Percentiles rank a stretch among this genome's conserved stretches.
phyloP scores from a whole-genome alignment of 2,888 invertebrate species.

The Ctena decussata region DNA sequence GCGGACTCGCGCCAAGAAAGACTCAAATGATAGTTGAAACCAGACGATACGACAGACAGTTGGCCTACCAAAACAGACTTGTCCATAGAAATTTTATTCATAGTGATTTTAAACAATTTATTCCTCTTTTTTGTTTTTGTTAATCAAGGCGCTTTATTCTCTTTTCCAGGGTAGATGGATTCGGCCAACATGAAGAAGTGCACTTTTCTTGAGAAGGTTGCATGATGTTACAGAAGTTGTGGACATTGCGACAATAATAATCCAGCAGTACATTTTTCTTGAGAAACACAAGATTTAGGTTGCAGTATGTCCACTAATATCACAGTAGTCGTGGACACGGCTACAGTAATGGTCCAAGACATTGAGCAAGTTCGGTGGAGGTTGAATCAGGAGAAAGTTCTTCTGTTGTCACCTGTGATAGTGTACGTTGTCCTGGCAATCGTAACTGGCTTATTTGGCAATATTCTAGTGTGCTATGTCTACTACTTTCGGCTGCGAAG shows the following conservation, averaged over 20 bases:
- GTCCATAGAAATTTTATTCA: too few species aligned
- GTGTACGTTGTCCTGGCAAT: conserved; percentile 69
- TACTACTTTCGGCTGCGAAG: conserved; percentile 75
- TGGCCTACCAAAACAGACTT: too few species aligned
- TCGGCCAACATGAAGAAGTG: too few species aligned
- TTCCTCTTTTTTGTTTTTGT: too few species aligned
- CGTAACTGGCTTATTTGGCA: conserved; percentile 71
- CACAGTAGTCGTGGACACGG: background rate
- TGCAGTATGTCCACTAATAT: background rate
- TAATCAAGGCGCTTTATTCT: too few species aligned
- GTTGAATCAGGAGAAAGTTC: conserved; percentile 70
- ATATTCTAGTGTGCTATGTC: conserved; percentile 76
- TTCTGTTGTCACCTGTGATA: conserved; percentile 70
- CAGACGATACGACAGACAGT: too few species aligned
- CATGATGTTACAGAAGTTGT: background rate
- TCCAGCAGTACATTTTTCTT: background rate
- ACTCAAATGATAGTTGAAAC: too few species aligned
- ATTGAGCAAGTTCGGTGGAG: conserved; percentile 1
- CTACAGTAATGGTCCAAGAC: background rate
- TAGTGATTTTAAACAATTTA: too few species aligned
- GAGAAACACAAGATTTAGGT: background rate
- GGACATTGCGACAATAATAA: background rate
- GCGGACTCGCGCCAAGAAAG: too few species aligned
- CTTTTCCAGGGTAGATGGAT: too few species aligned
- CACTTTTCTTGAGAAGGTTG: too few species aligned